These are phyloP conservation scores for Synergus itoensis DNA, from an alignment of 2,888 invertebrate species.

Conservation along the genomic window DNA sequence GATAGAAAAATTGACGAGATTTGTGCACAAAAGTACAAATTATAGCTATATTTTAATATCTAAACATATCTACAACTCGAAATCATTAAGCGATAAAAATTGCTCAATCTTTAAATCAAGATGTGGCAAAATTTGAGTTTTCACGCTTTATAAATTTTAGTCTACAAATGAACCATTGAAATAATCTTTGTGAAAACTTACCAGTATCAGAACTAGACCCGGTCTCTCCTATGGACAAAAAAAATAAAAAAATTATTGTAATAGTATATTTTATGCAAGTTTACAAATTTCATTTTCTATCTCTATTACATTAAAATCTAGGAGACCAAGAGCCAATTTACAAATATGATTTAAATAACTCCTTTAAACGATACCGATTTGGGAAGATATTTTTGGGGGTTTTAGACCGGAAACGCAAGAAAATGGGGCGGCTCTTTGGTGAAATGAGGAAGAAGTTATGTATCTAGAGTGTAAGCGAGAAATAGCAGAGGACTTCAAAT, in stretches of 20 bases:
- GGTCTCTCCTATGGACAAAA: slow-evolving; percentile 16
- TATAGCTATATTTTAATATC: background rate
- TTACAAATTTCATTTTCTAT: background rate
- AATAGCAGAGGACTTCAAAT: background rate
- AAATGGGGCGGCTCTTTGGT: background rate
- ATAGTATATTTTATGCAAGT: background rate
- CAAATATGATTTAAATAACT: background rate
- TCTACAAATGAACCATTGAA: background rate
- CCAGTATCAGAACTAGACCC: slow-evolving; percentile 35
- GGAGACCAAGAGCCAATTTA: background rate
- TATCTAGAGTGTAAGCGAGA: background rate
- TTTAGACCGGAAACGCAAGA: background rate
- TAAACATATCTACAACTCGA: background rate
- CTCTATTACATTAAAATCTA: background rate
- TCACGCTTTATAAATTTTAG: background rate
- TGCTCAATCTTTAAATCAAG: background rate
- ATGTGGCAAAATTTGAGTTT: background rate
- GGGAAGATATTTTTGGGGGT: background rate
- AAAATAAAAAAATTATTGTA: slow-evolving; percentile 11
- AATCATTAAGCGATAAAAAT: background rate
- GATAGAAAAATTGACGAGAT: too few relatives aligned
- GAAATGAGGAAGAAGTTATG: background rate
- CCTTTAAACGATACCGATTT: background rate
- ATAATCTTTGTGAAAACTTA: slow-evolving; percentile 19
- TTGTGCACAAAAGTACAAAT: too few relatives aligned